Conservation (phyloP, 2,113 vertebrate genomes). For the Gracilinanus agilis region DNA sequence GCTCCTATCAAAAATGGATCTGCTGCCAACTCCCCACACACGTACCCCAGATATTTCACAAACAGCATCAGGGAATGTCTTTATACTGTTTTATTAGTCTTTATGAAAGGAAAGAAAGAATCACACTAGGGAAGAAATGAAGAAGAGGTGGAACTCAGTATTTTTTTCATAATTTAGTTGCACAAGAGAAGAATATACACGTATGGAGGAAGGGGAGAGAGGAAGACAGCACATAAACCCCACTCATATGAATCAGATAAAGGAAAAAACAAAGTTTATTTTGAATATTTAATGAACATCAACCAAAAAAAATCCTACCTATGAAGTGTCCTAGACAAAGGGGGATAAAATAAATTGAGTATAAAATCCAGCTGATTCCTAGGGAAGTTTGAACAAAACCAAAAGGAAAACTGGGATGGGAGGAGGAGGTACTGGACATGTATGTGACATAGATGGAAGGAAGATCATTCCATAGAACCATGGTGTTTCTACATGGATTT, state of each 20-base stretch:
- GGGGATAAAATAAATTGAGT: conserved; percentile 88
- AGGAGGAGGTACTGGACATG: not conserved
- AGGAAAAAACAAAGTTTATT: conserved; percentile 82
- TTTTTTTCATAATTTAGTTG: not conserved
- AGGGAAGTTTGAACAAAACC: conserved; percentile 72
- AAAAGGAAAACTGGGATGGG: conserved; percentile 63
- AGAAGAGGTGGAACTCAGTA: not conserved
- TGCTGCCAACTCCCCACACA: not conserved
- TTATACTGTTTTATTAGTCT: not conserved
- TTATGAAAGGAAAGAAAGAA: not conserved
- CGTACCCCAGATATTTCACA: not conserved
- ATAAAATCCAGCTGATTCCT: conserved; percentile 86
- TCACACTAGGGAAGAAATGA: not conserved
- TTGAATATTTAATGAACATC: conserved; percentile 83
- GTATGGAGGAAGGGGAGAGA: not conserved
- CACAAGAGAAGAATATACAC: not conserved
- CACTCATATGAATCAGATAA: not conserved
- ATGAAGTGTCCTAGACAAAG: conserved; percentile 89
- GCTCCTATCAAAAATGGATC: not conserved
- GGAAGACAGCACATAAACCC: not conserved
- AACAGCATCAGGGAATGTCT: not conserved
- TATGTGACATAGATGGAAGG: conserved; percentile 44
- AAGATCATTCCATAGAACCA: conserved; percentile 75
- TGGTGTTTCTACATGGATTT: conserved; percentile 20
- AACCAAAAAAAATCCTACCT: conserved; percentile 82